phyloP scores from a whole-genome alignment of 2,888 invertebrate species.

The Cybosia mesomella region DNA sequence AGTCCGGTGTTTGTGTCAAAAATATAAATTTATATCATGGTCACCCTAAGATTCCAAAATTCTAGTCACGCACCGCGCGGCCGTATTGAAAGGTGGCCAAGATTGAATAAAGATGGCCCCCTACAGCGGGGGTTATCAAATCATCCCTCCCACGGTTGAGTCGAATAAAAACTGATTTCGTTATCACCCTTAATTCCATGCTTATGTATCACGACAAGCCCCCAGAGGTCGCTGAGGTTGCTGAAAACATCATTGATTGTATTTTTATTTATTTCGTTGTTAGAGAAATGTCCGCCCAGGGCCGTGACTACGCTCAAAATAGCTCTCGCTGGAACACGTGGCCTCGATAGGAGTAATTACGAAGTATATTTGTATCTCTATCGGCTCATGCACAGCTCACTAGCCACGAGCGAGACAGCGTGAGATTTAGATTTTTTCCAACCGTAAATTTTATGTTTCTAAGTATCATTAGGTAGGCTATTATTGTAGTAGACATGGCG shows the following conservation, averaged over 20 bases:
- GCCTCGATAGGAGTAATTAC: too few relatives aligned
- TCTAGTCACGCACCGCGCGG: slow-evolving; percentile 64
- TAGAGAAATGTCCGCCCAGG: background rate
- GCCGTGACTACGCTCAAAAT: background rate
- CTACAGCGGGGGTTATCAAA: slow-evolving; percentile 50
- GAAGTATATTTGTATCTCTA: too few relatives aligned
- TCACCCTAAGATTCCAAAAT: slow-evolving; percentile 43
- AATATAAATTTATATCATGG: slow-evolving; percentile 24
- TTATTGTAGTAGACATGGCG: too few relatives aligned
- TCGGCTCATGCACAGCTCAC: too few relatives aligned
- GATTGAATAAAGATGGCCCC: slow-evolving; percentile 77
- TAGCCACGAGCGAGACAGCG: too few relatives aligned
- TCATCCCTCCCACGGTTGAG: slow-evolving; percentile 46
- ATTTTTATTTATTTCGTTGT: background rate
- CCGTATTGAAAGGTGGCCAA: slow-evolving; percentile 74
- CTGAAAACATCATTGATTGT: slow-evolving; percentile 2
- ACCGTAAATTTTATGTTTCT: too few relatives aligned
- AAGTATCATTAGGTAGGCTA: too few relatives aligned
- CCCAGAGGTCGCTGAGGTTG: slow-evolving; percentile 13
- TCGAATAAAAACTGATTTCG: slow-evolving; percentile 61
- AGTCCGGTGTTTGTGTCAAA: background rate
- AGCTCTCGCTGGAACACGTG: too few relatives aligned
- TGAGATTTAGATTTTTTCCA: too few relatives aligned
- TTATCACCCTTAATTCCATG: slow-evolving; percentile 51
- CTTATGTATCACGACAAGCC: slow-evolving; percentile 36